Conservation (phyloP, 2,888 invertebrate species). For the Acanthosepion lycidas region DNA sequence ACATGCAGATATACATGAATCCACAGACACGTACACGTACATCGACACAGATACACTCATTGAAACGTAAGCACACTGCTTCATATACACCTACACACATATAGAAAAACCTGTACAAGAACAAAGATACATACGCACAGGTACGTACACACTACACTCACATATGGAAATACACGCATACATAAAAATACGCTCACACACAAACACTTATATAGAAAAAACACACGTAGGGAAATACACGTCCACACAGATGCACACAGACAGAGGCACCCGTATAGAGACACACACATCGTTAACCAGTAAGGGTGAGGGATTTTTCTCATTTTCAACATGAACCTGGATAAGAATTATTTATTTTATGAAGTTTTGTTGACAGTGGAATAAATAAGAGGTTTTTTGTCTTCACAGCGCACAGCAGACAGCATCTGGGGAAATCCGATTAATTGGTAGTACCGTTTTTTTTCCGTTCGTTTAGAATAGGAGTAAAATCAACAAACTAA, state of each 20-base stretch:
- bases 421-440: neutral
- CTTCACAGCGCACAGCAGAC: neutral
- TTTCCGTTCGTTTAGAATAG: neutral
- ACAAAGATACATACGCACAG: neutral
- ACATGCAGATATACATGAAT: neutral
- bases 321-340: neutral
- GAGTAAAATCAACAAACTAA: neutral
- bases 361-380: neutral
- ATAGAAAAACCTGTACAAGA: neutral
- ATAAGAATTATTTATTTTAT: constrained; percentile 8
- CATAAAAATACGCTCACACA: neutral
- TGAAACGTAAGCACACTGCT: neutral
- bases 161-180: neutral
- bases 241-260: neutral
- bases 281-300: neutral
- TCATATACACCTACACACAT: too few relatives aligned
- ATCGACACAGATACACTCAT: neutral
- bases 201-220: too few relatives aligned
- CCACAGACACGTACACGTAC: neutral
- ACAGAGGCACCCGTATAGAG: neutral
- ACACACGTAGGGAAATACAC: neutral
- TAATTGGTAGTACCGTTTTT: neutral
- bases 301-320: neutral
- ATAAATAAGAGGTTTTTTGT: neutral
- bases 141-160: neutral